These are phyloP conservation scores for Spatulosminthurus flaviceps DNA, from an alignment of 2,888 invertebrate species.

Conservation along the genomic window DNA sequence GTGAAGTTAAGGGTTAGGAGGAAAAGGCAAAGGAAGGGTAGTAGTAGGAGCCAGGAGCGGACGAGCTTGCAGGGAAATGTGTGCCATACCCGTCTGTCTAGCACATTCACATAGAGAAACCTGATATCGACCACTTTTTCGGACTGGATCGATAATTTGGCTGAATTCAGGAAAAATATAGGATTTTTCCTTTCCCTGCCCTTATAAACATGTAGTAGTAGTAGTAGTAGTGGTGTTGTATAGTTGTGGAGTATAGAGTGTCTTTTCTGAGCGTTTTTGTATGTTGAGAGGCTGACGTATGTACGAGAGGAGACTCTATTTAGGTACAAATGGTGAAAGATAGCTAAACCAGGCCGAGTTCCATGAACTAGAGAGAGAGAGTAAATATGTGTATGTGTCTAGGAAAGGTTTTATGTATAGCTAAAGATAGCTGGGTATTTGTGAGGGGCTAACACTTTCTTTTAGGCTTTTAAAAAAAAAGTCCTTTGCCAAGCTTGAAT, in stretches of 20 bases:
- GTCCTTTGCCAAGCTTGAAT: neutral
- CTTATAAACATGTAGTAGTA: too few relatives aligned
- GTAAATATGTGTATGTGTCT: neutral
- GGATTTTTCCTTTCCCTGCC: slow-evolving; percentile 17
- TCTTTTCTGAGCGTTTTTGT: too few relatives aligned
- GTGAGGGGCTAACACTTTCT: neutral
- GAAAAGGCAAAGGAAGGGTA: neutral
- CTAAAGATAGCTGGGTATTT: neutral
- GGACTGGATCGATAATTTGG: slow-evolving; percentile 49
- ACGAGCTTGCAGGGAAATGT: slow-evolving; percentile 41
- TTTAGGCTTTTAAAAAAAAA: neutral
- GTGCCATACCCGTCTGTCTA: slow-evolving; percentile 45
- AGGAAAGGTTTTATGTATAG: too few relatives aligned
- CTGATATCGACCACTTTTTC: slow-evolving; percentile 49
- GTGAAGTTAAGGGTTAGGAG: neutral
- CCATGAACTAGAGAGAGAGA: slow-evolving; percentile 10
- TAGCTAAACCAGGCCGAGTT: neutral
- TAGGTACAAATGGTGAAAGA: neutral
- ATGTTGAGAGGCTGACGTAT: too few relatives aligned
- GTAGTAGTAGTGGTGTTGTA: too few relatives aligned
- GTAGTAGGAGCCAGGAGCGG: slow-evolving; percentile 33
- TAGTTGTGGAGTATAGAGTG: too few relatives aligned
- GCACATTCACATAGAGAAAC: slow-evolving; percentile 39
- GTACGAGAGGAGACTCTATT: neutral
- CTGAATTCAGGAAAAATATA: slow-evolving; percentile 47